phyloP scores from a whole-genome alignment of 2,888 invertebrate species.

The Dione juno region DNA sequence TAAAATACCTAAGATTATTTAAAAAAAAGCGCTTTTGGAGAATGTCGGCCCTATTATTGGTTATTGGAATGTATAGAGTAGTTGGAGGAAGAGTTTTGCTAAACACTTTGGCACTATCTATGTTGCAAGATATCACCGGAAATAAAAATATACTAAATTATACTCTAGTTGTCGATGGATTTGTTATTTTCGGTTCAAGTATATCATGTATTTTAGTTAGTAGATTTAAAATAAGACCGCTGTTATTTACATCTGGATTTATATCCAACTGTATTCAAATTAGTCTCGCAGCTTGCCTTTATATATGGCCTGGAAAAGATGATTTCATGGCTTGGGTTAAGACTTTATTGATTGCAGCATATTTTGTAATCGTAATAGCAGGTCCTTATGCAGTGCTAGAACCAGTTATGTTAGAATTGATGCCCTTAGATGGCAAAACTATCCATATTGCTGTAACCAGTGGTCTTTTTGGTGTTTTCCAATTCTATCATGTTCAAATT shows the following conservation, averaged over 20 bases:
- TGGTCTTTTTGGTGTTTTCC: constrained; percentile 41
- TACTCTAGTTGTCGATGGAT: constrained; percentile 43
- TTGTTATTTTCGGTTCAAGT: constrained; percentile 41
- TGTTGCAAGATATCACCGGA: constrained; percentile 46
- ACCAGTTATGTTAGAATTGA: constrained; percentile 49
- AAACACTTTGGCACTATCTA: constrained; percentile 46
- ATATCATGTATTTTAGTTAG: constrained; percentile 40
- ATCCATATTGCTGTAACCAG: constrained; percentile 44
- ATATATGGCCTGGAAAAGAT: constrained; percentile 35
- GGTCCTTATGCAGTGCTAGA: constrained; percentile 52
- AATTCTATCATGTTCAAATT: constrained; percentile 49
- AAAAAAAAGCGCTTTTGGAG: constrained; percentile 40
- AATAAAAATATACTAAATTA: constrained; percentile 44
- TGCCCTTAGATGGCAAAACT: constrained; percentile 51
- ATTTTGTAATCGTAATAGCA: constrained; percentile 47
- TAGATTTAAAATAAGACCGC: constrained; percentile 41
- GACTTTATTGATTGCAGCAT: constrained; percentile 44
- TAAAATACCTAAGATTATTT: constrained; percentile 21
- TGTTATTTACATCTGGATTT: constrained; percentile 43
- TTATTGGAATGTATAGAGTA: constrained; percentile 41
- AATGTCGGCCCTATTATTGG: constrained; percentile 15
- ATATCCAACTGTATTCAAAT: constrained; percentile 40
- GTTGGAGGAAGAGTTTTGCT: constrained; percentile 44
- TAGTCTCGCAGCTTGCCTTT: constrained; percentile 40
- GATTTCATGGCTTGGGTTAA: constrained; percentile 37